Evolutionary conservation across 1,140 invertebrate species (phyloP).

Genomic region (Drosophila sulfurigaster): DNA sequence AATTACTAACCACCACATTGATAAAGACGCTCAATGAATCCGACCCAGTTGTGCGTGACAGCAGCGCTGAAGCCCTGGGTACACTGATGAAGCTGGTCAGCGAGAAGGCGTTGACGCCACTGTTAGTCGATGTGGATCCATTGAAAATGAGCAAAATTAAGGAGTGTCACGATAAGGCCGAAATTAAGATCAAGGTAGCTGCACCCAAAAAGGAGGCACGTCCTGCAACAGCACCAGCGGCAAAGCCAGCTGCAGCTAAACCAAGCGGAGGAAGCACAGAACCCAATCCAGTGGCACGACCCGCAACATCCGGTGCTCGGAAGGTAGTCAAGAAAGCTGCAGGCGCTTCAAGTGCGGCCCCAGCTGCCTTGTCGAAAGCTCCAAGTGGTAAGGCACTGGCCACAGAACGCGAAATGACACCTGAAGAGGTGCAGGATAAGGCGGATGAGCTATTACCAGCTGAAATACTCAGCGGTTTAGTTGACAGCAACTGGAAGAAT

Average conservation of each 20-base stretch:
- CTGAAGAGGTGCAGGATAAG: slow-evolving; percentile 91
- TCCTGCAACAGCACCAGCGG: slow-evolving; percentile 86
- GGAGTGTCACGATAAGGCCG: slow-evolving; percentile 96
- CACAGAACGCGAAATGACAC: slow-evolving; percentile 86
- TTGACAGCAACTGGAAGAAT: slow-evolving; percentile 94
- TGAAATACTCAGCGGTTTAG: slow-evolving; percentile 89
- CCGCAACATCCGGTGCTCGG: slow-evolving; percentile 85
- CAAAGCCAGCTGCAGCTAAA: slow-evolving; percentile 84
- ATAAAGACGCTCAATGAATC: slow-evolving; percentile 92
- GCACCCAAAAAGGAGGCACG: slow-evolving; percentile 88
- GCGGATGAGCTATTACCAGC: slow-evolving; percentile 87
- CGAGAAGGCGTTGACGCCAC: slow-evolving; percentile 94
- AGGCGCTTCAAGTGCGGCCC: slow-evolving; percentile 27
- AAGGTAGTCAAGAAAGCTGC: slow-evolving; percentile 67
- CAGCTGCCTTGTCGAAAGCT: slow-evolving; percentile 62
- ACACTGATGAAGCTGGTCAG: slow-evolving; percentile 97
- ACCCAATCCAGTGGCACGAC: slow-evolving; percentile 87
- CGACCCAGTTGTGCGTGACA: slow-evolving; percentile 94
- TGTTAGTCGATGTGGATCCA: slow-evolving; percentile 94
- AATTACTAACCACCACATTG: slow-evolving; percentile 92
- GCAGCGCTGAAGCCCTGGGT: slow-evolving; percentile 95
- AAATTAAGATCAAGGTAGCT: slow-evolving; percentile 91
- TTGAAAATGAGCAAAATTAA: slow-evolving; percentile 98
- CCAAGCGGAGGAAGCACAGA: slow-evolving; percentile 86
- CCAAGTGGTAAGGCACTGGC: slow-evolving; percentile 81